Evolutionary conservation across 2,113 vertebrate species (phyloP), one percentile per base, ranked within the genome.

Genomic region (Microcebus lehilahytsara): DNA sequence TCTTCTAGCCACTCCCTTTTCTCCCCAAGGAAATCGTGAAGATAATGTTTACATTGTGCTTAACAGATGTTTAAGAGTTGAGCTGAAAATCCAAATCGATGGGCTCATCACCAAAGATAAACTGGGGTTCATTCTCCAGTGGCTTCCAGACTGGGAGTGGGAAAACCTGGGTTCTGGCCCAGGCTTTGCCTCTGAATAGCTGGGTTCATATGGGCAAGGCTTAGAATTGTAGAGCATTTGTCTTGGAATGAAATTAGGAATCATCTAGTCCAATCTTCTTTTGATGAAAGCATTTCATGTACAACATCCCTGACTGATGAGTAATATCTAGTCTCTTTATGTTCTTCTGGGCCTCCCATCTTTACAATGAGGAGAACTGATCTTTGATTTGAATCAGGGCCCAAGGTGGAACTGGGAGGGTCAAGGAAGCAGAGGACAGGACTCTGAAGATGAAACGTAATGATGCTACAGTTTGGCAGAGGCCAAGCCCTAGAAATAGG

Each of bases 241-340:
- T 49, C 30, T 27, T 51, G 67, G 49, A 40, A 83, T 85, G 37
- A 51, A 92, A 79, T 77, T 83, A 75, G 40, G 67, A 42, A 46
- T 78, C 25, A 49, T 87, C 17, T 85, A 93, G 32, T 22, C 16
- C 53, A 51, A 64, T 27, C 32, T 89, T 60, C 60, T 74, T 85
- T 92, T 85, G 92, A 77, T 34, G 22, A 88, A 88, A 32, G 2
- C 3, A 6, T 94, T 97, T 95, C 58, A 37, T 67, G 30, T 89
- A 53, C 3, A 49, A 13, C 32, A 67, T 66, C 22, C 8, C 46
- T 51, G 62, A 58, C 6, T 23, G 53, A 49, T 80, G 20, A 67
- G 19, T 64, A 27, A 16, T 58, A 27, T 62, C 42, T 78, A 58
- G 30, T 80, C 46, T 91, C 12, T 72, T 58, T 13, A 22, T 51